Evolutionary conservation across 1,140 invertebrate genomes (phyloP), one percentile per base, ranked within the genome.

Genomic region (Drosophila insularis): DNA sequence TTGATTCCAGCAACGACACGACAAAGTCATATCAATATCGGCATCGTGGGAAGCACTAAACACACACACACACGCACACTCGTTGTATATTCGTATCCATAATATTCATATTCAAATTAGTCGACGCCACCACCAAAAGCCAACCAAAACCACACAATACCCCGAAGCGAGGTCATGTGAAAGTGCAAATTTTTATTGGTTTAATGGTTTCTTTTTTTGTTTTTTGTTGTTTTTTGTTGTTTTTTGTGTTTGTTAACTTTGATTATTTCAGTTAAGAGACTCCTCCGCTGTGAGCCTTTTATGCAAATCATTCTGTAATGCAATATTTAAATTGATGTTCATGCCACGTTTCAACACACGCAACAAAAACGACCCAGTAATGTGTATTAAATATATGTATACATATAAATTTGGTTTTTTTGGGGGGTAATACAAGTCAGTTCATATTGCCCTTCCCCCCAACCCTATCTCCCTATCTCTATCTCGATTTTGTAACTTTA

Each of bases 281-380:
- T 69, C 59, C 55, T 63, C 21, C 21, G 19, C 61, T 68, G 39
- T 74, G 66, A 62, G 71, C 46, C 82, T 74, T 85, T 86, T 87
- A 86, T 86, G 82, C 82, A 86, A 86, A 86, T 86, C 82, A 86
- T 86, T 81, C n/a, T 64, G 82, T 86, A 86, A 86, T 87, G 82
- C 82, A 86, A 86, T 86, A 87, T 87, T 87, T 87, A 86, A 86
- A 85, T 86, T 85, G 81, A 85, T 85, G 81, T 85, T 78, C 74
- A 74, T 86, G 74, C 27, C 55, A 72, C 79, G 63, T 39, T 67
- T 54, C 68, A 65, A 65, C 68, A 50, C 66, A 85, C 81, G 80
- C 81, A 84, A 84, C 69, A 23, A 21, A 37, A 37, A 8, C 21
- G 46, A 17, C 8, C 5, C 11, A 56, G 14, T 39, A 35, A 32